phyloP scores from a whole-genome alignment of 2,113 vertebrate species.

The Sialia sialis region DNA sequence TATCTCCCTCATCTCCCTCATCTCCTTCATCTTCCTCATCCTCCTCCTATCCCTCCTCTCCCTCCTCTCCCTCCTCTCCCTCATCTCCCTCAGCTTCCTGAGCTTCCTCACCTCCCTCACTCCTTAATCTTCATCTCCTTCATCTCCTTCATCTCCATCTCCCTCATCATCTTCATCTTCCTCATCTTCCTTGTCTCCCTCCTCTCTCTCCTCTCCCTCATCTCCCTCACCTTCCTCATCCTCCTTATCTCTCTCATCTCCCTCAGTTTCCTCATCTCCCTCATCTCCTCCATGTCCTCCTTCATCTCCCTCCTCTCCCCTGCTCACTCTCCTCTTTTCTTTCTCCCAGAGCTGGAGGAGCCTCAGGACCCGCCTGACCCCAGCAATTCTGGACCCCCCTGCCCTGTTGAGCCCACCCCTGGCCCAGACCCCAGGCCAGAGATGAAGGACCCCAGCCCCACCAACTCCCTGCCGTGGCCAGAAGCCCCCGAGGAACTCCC shows the following conservation, averaged over 20 bases:
- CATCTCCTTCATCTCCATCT: not conserved
- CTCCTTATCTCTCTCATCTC: too few species aligned
- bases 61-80: not conserved
- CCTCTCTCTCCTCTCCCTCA: too few species aligned
- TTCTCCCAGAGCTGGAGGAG: not conserved
- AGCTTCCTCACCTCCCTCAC: too few species aligned
- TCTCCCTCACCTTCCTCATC: too few species aligned
- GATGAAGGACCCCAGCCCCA: not conserved
- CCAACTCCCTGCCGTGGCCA: not conserved
- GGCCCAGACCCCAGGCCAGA: fast-evolving
- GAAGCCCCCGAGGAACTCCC: not conserved
- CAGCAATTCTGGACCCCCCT: fast-evolving
- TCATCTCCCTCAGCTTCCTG: not conserved
- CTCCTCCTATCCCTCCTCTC: not conserved
- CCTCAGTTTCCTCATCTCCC: too few species aligned
- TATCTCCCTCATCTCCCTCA: not conserved
- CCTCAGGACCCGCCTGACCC: not conserved
- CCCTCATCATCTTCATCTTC: not conserved
- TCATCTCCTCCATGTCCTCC: too few species aligned
- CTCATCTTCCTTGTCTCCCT: not conserved
- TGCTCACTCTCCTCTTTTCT: not conserved
- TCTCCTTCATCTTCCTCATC: not conserved
- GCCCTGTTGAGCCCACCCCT: fast-evolving
- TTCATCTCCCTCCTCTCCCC: too few species aligned
- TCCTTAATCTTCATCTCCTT: not conserved